phyloP scores from a whole-genome alignment of 2,888 invertebrate species.

The Myopa tessellatipennis region DNA sequence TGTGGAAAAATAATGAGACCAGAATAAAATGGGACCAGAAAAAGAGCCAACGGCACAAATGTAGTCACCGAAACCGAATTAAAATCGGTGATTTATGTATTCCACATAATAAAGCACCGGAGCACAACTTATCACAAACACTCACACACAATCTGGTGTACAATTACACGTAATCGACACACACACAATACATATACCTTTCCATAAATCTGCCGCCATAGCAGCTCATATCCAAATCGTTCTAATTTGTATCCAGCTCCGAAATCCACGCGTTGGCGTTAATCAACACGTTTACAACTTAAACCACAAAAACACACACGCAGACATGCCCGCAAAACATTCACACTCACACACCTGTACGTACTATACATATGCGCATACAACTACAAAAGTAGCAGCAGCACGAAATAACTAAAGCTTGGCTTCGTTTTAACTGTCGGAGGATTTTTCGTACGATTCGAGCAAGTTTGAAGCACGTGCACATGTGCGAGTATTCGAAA shows the following conservation, averaged over 20 bases:
- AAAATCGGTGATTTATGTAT: no score
- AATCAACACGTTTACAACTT: conserved; percentile 31
- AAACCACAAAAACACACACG: conserved; percentile 19
- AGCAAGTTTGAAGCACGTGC: conserved; percentile 20
- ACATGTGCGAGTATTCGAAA: not conserved
- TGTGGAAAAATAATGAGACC: no score
- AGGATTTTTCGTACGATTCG: conserved; percentile 36
- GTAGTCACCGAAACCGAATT: no score
- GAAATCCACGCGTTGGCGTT: conserved; percentile 11
- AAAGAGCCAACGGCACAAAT: no score
- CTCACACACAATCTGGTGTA: no score
- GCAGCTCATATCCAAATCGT: conserved; percentile 4
- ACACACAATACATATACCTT: not conserved
- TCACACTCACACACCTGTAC: not conserved
- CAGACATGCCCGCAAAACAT: not conserved
- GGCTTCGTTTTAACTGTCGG: conserved; percentile 19
- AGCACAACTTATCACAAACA: no score
- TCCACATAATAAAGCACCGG: no score
- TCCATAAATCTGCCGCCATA: not conserved
- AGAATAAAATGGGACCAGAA: no score
- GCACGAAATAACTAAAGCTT: conserved; percentile 20
- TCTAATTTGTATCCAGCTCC: conserved; percentile 22
- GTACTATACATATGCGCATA: not conserved
- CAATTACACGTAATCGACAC: no score
- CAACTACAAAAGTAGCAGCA: not conserved